phyloP scores from a whole-genome alignment of 1,140 invertebrate genomes.

The Caenorhabditis remanei region DNA sequence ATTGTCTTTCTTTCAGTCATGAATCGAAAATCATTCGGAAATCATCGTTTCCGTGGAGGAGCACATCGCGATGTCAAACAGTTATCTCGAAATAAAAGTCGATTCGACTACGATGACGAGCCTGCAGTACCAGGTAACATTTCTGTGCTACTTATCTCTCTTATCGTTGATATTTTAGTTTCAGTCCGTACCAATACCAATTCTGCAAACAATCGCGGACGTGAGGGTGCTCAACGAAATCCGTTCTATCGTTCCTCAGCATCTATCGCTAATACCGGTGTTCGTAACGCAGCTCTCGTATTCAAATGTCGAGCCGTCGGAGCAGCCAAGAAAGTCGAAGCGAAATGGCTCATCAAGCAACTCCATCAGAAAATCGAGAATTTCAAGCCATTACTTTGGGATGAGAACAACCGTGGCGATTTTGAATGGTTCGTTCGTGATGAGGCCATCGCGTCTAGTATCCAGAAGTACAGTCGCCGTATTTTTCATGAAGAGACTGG shows the following conservation, averaged over 20 bases:
- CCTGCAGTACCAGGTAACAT: slow-evolving; percentile 15
- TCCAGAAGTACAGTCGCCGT: slow-evolving; percentile 6
- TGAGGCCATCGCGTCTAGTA: slow-evolving; percentile 2
- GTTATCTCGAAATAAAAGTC: slow-evolving; percentile 18
- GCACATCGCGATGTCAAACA: slow-evolving; percentile 24
- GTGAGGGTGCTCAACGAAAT: background rate
- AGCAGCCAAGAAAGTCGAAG: slow-evolving; percentile 26
- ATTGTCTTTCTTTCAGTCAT: background rate
- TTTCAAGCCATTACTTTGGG: slow-evolving; percentile 36
- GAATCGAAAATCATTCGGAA: slow-evolving; percentile 31
- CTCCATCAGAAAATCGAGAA: slow-evolving; percentile 38
- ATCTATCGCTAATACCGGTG: slow-evolving; percentile 5
- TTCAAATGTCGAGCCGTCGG: slow-evolving; percentile 32
- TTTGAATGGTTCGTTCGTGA: slow-evolving; percentile 38
- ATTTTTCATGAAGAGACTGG: background rate
- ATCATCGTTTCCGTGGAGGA: background rate
- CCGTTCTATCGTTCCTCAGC: background rate
- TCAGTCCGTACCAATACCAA: background rate
- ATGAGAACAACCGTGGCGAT: slow-evolving; percentile 13
- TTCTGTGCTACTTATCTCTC: background rate
- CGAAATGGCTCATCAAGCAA: slow-evolving; percentile 40
- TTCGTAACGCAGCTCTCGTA: slow-evolving; percentile 21
- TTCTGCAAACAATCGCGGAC: background rate
- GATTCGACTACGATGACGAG: slow-evolving; percentile 19
- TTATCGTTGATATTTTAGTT: background rate